Evolutionary conservation across 2,797 vertebrate genomes (phyloP), one percentile per base, ranked within the genome.

Genomic region (Phrynocephalus vlangalii): DNA sequence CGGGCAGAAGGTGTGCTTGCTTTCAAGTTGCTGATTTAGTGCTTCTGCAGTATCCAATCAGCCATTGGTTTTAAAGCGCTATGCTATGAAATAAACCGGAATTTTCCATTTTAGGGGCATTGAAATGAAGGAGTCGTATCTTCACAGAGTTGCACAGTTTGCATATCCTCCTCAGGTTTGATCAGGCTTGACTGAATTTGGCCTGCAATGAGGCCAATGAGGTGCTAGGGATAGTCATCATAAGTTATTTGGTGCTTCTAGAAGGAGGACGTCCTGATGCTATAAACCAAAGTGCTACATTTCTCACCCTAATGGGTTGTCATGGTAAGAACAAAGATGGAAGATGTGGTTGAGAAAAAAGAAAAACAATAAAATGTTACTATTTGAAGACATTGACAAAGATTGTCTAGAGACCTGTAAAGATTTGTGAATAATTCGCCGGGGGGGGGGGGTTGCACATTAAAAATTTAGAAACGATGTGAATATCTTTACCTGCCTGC

Each of bases 141-240:
- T 70, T n/a, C n/a, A 70, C 38, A 22, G 6, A 8, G 9, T 83
- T 8, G 8, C 44, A 52, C 44, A 81, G 48, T 30, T 81, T 63
- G 30, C 6, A 22, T 8, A 18, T 3, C 28, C 56, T 56, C 22
- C 33, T 73, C 33, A 60, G 24, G 16, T 15, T 22, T 78, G 38
- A 28, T 63, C 33, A 60, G 24, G 10, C 20, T 22, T 78, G 44
- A 28, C 48, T 15, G 26, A 7, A 38, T 63, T 73, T 71, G 22
- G 11, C 70, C 33, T 73, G 18, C 0, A 6, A n/a, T 80, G 22
- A 13, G 18, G 28, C 24, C 5, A 6, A 13, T 0, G 0, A 52
- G 52, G 52, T 5, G 72, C 9, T 18, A n/a, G 18, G n/a, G 10
- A 60, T 6, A 28, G 28, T 1, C 3, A 76, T 38, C 73, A 76